phyloP scores from a whole-genome alignment of 2,797 vertebrate species.

The Erpetoichthys calabaricus region DNA sequence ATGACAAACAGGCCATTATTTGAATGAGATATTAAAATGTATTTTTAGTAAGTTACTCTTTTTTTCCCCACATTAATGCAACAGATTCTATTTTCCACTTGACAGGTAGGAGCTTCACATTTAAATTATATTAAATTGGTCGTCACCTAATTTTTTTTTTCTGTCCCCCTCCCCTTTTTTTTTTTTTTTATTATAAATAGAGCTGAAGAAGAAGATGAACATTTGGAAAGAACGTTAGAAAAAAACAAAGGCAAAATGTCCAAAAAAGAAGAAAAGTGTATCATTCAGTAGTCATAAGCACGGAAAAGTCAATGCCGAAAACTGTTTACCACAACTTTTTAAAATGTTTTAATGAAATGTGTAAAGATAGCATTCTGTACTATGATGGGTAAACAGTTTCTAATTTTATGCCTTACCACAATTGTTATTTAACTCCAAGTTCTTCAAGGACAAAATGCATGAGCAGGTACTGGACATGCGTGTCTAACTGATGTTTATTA shows the following conservation, averaged over 20 bases:
- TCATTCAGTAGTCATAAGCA: constrained; percentile 67
- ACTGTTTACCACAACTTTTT: constrained; percentile 20
- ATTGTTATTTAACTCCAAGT: constrained; percentile 20
- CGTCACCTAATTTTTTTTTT: too few relatives aligned
- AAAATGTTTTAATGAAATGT: constrained; percentile 22
- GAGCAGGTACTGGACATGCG: too few relatives aligned
- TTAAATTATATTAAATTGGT: too few relatives aligned
- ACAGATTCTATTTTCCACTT: too few relatives aligned
- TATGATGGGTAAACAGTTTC: constrained; percentile 9
- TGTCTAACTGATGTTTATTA: too few relatives aligned
- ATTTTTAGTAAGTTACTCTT: too few relatives aligned
- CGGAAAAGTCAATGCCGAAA: constrained; percentile 17
- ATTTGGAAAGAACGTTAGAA: constrained; percentile 94
- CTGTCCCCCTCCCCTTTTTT: too few relatives aligned
- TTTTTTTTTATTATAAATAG: constrained; percentile 42
- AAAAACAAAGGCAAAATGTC: constrained; percentile 99
- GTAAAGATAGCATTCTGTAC: constrained; percentile 13
- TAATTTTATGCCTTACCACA: constrained; percentile 24
- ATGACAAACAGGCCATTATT: too few relatives aligned
- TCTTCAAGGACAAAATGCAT: too few relatives aligned
- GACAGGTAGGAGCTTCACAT: too few relatives aligned
- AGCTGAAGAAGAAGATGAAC: constrained; percentile 96
- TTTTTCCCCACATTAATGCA: too few relatives aligned
- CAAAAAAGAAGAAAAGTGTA: constrained; percentile 96
- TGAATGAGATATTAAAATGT: too few relatives aligned